Base-by-base conservation (phyloP, 2,888 invertebrate genomes). In the Stratiomys singularior region DNA sequence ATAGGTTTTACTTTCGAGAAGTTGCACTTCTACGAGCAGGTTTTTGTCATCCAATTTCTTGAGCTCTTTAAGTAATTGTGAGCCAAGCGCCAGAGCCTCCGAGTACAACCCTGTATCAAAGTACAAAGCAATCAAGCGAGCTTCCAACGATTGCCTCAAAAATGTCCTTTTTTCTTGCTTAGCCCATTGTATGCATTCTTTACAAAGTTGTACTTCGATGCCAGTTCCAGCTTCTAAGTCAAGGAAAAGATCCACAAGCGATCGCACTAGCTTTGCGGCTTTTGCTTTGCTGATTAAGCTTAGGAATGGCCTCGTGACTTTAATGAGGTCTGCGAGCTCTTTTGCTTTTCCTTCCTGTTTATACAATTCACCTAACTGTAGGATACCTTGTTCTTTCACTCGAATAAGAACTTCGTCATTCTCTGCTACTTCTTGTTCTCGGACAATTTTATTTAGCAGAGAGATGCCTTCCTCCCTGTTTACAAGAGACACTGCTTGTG, bases 11-110 rank as follows among this genome's bases (percentile, higher is more conserved):
- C 98, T 98, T 88, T 99, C 99, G 83, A 99, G 89, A 81, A 99
- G 90, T 84, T 99, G 97, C 11, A 99, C 99, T 89, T 99, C 99
- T 0, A 99, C 99, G 81, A 99, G 89, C 80, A 99, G 89, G 88
- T 99, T 98, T 89, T 99, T 99, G 86, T 99, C 99, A 88, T 99
- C 99, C 85, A 99, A 89, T 88, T 99, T 99, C 89, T 99, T 99
- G 81, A 99, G 90, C 88, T 99, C 99, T 84, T 93, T 94, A 78
- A 99, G 90, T 78, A 99, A 89, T 78, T 93, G 93, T 2, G 96
- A 94, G 76, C 96, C 96, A 80, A 96, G 89, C 77, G 92, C 90
- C 77, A 97, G 88, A 15, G 97, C 96, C 83, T 97, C 96, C 76
- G 93, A 90, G 85, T 94, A 96, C 92, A 95, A 93, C 81, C 93